Conservation (phyloP, 2,797 vertebrate genomes). For the Calcarius lapponicus region DNA sequence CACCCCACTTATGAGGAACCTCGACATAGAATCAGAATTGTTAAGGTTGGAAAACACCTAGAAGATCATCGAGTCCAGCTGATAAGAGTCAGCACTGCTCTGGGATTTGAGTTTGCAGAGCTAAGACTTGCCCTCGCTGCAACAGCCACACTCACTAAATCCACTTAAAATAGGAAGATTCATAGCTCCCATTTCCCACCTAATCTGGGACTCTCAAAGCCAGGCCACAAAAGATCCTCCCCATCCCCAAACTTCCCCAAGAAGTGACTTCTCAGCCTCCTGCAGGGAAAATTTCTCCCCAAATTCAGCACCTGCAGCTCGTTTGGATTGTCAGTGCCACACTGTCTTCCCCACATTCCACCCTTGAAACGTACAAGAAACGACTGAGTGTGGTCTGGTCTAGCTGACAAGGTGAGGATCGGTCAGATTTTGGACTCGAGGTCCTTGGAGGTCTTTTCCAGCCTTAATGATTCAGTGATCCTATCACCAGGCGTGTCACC, state of each 20-base stretch:
- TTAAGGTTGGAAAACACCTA: neutral
- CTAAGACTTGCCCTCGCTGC: neutral
- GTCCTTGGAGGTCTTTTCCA: neutral
- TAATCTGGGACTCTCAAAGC: neutral
- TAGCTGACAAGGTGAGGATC: neutral
- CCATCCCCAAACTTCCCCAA: neutral
- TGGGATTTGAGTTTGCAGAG: neutral
- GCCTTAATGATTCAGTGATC: accelerated
- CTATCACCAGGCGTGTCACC: accelerated
- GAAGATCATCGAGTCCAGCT: neutral
- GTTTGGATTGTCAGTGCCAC: accelerated
- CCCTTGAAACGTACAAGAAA: accelerated
- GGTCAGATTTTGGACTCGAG: accelerated
- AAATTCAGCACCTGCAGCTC: neutral
- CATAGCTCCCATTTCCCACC: neutral
- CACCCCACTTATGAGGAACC: accelerated
- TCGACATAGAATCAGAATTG: accelerated
- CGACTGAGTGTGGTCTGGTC: accelerated
- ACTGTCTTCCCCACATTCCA: neutral
- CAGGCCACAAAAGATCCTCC: neutral
- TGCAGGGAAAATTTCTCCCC: neutral
- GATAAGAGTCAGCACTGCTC: neutral
- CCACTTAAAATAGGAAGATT: neutral
- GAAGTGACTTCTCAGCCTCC: neutral
- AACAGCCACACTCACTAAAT: neutral